Conservation (phyloP, 2,888 invertebrate species). For the Parnassius apollo region DNA sequence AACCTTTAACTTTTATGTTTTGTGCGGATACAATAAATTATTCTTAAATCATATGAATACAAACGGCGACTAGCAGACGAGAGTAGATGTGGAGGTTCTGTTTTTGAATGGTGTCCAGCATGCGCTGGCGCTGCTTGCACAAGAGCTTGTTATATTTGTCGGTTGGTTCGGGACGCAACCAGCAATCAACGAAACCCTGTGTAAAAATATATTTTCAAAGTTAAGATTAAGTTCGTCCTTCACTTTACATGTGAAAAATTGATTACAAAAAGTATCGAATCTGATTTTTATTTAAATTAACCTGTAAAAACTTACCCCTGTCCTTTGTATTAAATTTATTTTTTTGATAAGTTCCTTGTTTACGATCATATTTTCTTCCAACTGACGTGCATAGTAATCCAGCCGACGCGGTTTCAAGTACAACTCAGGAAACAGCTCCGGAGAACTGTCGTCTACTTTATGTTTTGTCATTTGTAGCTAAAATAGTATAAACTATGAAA, state of each 20-base stretch:
- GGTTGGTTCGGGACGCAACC: slow-evolving; percentile 51
- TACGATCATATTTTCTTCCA: slow-evolving; percentile 70
- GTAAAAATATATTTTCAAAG: background rate
- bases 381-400: slow-evolving; percentile 68
- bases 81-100: slow-evolving; percentile 61
- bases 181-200: slow-evolving; percentile 72
- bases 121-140: slow-evolving; percentile 59
- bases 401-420: slow-evolving; percentile 78
- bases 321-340: slow-evolving; percentile 81
- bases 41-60: slow-evolving; percentile 31
- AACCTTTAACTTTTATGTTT: background rate
- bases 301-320: slow-evolving; percentile 62
- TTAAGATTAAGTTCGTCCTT: too few relatives aligned
- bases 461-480: slow-evolving; percentile 61
- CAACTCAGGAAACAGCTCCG: slow-evolving; percentile 73
- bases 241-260: too few relatives aligned
- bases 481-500: background rate
- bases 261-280: too few relatives aligned
- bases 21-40: background rate
- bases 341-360: slow-evolving; percentile 82
- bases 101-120: slow-evolving; percentile 49
- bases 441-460: slow-evolving; percentile 77
- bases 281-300: too few relatives aligned
- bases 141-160: slow-evolving; percentile 57
- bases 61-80: slow-evolving; percentile 60